Conservation (phyloP, 1,140 invertebrate genomes). For the Apis dorsata region DNA sequence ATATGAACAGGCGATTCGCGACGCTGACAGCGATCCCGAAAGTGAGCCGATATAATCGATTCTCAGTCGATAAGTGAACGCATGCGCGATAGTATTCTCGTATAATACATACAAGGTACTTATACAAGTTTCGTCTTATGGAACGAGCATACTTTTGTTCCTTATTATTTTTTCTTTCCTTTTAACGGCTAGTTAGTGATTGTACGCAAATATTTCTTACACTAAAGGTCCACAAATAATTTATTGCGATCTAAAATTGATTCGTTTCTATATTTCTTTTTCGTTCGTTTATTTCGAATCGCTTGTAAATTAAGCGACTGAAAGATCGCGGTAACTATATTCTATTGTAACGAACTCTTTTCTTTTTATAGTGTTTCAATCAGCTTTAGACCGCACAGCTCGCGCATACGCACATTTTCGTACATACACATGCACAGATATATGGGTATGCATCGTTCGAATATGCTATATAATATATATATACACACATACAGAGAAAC, state of each 20-base stretch:
- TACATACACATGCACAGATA: conserved; percentile 53
- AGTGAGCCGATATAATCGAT: conserved; percentile 51
- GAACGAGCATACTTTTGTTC: conserved; percentile 6
- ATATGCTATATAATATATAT: conserved; percentile 53
- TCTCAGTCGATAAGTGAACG: conserved; percentile 50
- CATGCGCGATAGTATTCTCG: conserved; percentile 25
- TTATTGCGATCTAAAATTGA: conserved; percentile 39
- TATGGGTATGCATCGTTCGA: conserved; percentile 41
- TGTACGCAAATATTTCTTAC: conserved; percentile 44
- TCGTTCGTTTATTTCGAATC: neutral
- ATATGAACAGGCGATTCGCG: conserved; percentile 57
- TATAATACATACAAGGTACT: conserved; percentile 33
- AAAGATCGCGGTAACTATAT: conserved; percentile 8
- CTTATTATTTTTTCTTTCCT: neutral
- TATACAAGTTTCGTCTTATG: neutral
- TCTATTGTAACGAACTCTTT: neutral
- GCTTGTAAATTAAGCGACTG: neutral
- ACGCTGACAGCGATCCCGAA: conserved; percentile 54
- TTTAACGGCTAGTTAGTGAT: conserved; percentile 38
- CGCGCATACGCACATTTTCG: conserved; percentile 20
- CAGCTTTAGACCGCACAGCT: conserved; percentile 24
- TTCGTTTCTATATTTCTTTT: neutral
- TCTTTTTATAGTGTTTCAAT: neutral
- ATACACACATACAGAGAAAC: conserved; percentile 67
- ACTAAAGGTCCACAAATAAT: conserved; percentile 30